A percentile compares a stretch with the other conserved stretches of the same genome.
These are phyloP conservation scores for Brachyistius frenatus DNA, from an alignment of 2,113 vertebrate species.

Conservation along the genomic window DNA sequence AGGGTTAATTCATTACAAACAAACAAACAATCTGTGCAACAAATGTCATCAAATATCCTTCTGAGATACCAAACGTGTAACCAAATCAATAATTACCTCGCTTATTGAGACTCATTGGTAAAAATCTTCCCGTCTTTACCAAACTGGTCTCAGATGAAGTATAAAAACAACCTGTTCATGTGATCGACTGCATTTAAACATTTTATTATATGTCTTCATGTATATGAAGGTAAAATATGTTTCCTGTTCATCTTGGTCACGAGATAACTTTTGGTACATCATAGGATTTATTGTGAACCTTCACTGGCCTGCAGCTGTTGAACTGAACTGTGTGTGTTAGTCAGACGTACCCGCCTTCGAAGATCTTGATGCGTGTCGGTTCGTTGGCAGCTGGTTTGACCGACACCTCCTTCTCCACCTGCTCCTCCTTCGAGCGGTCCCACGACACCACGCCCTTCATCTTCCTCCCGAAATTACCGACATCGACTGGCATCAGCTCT, in stretches of 20 bases:
- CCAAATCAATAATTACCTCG: background rate
- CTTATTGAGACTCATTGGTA: background rate
- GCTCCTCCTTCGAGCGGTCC: constrained; percentile 94
- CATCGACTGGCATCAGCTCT: constrained; percentile 91
- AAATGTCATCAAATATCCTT: background rate
- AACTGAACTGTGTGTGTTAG: background rate
- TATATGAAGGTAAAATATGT: too few relatives aligned
- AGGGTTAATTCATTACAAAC: background rate
- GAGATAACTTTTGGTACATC: background rate
- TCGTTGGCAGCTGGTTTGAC: constrained; percentile 89
- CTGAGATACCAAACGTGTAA: background rate
- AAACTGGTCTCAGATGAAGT: too few relatives aligned
- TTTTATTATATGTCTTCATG: too few relatives aligned
- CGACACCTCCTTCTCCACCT: constrained; percentile 92
- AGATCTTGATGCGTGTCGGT: constrained; percentile 98
- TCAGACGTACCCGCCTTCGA: constrained; percentile 96
- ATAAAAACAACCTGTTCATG: too few relatives aligned
- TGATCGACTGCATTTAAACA: too few relatives aligned
- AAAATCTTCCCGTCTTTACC: background rate
- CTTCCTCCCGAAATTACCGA: constrained; percentile 92
- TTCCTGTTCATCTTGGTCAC: background rate
- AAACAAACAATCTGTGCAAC: background rate
- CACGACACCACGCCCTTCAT: constrained; percentile 91
- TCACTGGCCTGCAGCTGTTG: background rate
- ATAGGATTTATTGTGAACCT: background rate